A percentile compares a stretch with the other conserved stretches of the same genome.
phyloP scores from a whole-genome alignment of 2,888 invertebrate species.

The Xiphydria camelus region DNA sequence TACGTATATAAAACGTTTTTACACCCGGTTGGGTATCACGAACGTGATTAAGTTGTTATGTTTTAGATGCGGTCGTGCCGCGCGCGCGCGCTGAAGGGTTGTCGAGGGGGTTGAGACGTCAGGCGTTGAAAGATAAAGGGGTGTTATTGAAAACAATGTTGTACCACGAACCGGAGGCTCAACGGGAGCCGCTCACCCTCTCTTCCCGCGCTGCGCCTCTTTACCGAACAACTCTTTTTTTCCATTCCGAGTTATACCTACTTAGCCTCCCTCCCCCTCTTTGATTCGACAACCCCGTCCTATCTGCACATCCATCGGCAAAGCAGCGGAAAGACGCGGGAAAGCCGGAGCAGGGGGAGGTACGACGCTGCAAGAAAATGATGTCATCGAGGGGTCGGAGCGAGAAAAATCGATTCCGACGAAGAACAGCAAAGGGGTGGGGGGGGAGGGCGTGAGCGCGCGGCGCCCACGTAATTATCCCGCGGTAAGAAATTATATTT shows the following conservation, averaged over 20 bases:
- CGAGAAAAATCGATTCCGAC: background rate
- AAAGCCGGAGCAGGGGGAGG: too few relatives aligned
- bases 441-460: background rate
- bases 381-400: constrained; percentile 1
- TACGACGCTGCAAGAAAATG: too few relatives aligned
- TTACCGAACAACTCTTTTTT: too few relatives aligned
- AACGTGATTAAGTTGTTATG: constrained; percentile 19
- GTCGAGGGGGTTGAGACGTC: background rate
- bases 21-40: constrained; percentile 8
- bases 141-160: constrained; percentile 12
- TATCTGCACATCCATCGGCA: too few relatives aligned
- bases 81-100: background rate
- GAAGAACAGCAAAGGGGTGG: too few relatives aligned
- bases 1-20: constrained; percentile 18
- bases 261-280: too few relatives aligned
- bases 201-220: too few relatives aligned
- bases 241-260: too few relatives aligned
- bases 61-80: constrained; percentile 11
- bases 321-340: too few relatives aligned
- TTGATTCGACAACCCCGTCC: too few relatives aligned
- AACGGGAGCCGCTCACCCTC: too few relatives aligned
- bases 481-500: background rate
- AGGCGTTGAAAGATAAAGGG: constrained; percentile 10
- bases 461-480: background rate
- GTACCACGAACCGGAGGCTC: too few relatives aligned